phyloP scores from a whole-genome alignment of 1,140 invertebrate species.

The Rhopalosiphum padi region DNA sequence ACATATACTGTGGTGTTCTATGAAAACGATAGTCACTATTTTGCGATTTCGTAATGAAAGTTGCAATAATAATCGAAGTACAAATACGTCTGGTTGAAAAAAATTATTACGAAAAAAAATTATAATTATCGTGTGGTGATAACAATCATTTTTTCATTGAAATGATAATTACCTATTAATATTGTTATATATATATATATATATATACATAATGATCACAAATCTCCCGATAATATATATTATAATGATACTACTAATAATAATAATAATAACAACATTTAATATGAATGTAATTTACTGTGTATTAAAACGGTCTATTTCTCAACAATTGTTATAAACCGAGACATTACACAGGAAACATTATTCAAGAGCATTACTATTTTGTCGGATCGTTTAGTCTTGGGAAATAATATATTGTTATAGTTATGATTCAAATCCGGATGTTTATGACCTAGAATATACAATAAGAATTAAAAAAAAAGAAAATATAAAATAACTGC shows the following conservation, averaged over 20 bases:
- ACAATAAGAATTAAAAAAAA: neutral
- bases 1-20: neutral
- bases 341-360: neutral
- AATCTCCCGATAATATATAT: neutral
- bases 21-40: neutral
- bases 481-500: neutral
- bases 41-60: neutral
- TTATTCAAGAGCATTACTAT: conserved; percentile 12
- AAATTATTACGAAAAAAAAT: neutral
- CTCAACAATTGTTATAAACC: neutral
- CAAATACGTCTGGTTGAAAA: neutral
- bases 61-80: neutral
- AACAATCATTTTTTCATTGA: neutral
- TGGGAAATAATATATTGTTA: neutral
- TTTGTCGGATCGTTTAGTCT: conserved; percentile 10
- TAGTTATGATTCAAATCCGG: conserved; percentile 35
- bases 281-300: conserved; percentile 18
- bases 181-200: neutral
- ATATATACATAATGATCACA: neutral
- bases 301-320: conserved; percentile 10
- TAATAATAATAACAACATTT: conserved; percentile 13
- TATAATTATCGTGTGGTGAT: neutral
- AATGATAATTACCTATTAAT: neutral
- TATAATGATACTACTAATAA: neutral
- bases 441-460: conserved; percentile 25